These are phyloP conservation scores for Drosophila pandora DNA, from an alignment of 1,140 invertebrate species.

Conservation along the genomic window DNA sequence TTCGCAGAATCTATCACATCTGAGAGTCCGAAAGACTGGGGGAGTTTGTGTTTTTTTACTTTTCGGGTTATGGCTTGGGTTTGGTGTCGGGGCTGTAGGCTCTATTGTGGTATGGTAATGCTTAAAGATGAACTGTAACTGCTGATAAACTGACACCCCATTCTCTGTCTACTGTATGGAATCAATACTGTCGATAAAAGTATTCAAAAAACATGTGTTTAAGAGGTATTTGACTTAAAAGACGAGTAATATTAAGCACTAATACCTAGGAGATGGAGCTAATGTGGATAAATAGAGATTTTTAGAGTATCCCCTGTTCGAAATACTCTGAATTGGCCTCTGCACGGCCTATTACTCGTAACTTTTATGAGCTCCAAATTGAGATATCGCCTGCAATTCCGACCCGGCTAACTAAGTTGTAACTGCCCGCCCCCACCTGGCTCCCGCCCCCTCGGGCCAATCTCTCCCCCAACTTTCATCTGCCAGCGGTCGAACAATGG, in stretches of 20 bases:
- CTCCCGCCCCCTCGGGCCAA: conserved; percentile 8
- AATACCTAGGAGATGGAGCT: neutral
- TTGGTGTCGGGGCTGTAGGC: neutral
- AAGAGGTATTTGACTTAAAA: too few relatives aligned
- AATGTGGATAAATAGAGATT: neutral
- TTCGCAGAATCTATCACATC: conserved; percentile 1
- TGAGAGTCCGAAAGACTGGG: neutral
- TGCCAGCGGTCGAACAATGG: conserved; percentile 34
- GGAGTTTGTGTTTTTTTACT: neutral
- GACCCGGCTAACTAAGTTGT: conserved; percentile 63
- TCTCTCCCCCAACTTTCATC: conserved; percentile 35
- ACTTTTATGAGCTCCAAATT: conserved; percentile 71
- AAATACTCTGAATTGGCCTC: neutral
- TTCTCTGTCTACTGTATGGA: neutral
- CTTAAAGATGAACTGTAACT: neutral
- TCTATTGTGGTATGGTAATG: neutral
- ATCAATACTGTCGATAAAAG: too few relatives aligned
- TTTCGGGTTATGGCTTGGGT: conserved; percentile 12
- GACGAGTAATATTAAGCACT: too few relatives aligned
- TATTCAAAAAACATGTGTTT: too few relatives aligned
- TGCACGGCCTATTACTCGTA: conserved; percentile 38
- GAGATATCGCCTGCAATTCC: conserved; percentile 69
- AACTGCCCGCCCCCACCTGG: conserved; percentile 28
- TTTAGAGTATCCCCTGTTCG: conserved; percentile 4
- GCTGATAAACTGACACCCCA: neutral